Conservation (phyloP, 2,888 invertebrate genomes). For the Sarcophaga variegata region DNA sequence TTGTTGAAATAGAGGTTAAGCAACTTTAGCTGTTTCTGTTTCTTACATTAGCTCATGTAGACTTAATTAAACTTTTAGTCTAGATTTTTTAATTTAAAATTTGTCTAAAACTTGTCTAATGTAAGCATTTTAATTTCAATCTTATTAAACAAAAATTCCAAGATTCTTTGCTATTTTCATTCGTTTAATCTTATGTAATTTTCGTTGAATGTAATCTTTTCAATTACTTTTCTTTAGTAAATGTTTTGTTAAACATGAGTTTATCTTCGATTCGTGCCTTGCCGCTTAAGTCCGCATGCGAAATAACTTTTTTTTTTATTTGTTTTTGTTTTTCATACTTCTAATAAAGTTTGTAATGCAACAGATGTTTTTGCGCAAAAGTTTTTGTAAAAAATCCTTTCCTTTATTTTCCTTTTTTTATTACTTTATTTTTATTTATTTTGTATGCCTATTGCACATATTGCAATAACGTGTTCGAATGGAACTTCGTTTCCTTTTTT, state of each 20-base stretch:
- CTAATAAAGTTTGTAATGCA: slow-evolving; percentile 46
- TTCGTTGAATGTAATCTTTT: slow-evolving; percentile 13
- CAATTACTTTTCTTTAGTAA: slow-evolving; percentile 56
- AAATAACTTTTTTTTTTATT: background rate
- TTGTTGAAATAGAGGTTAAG: too few species aligned
- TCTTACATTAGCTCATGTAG: too few species aligned
- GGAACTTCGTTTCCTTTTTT: background rate
- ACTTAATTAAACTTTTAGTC: too few species aligned
- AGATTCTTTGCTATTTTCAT: too few species aligned
- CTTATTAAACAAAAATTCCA: too few species aligned
- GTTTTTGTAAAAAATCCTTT: slow-evolving; percentile 32
- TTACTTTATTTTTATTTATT: slow-evolving; percentile 4
- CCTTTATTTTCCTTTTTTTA: too few species aligned
- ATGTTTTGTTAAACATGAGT: slow-evolving; percentile 49
- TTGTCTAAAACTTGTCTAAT: too few species aligned
- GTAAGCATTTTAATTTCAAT: too few species aligned
- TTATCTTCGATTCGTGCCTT: background rate
- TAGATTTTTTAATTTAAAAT: too few species aligned
- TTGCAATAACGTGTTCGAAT: slow-evolving; percentile 37
- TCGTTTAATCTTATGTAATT: background rate
- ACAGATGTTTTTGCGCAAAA: slow-evolving; percentile 53
- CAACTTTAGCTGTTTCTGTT: too few species aligned
- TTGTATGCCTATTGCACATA: slow-evolving; percentile 49
- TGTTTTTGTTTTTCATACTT: slow-evolving; percentile 9
- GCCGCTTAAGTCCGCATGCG: background rate